These are phyloP conservation scores for Gallirallus australis DNA, from an alignment of 2,797 vertebrate species.

Conservation along the genomic window DNA sequence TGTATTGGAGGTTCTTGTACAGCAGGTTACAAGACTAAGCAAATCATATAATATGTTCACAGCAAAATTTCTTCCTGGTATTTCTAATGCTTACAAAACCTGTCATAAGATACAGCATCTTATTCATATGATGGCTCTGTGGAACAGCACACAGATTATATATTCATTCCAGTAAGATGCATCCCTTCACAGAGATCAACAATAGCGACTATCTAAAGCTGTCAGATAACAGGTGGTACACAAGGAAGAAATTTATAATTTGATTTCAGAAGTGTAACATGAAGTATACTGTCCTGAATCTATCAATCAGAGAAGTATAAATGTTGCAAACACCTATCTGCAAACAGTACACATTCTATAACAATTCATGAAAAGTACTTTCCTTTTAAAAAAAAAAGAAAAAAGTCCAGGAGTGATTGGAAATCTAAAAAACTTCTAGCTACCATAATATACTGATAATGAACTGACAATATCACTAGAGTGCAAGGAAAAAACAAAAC, in stretches of 20 bases:
- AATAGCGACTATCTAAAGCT: neutral
- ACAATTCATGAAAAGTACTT: neutral
- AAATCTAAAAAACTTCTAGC: neutral
- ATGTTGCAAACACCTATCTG: neutral
- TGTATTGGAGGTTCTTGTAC: neutral
- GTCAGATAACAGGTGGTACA: neutral
- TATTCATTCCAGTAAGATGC: neutral
- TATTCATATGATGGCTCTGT: neutral
- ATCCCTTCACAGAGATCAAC: neutral
- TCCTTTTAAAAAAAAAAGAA: neutral
- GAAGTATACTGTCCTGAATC: neutral
- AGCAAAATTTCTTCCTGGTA: constrained; percentile 4
- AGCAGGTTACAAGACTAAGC: neutral
- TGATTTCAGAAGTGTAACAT: neutral
- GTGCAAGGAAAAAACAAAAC: neutral
- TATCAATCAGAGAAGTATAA: neutral
- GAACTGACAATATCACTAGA: neutral
- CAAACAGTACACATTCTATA: neutral
- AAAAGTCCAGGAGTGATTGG: neutral
- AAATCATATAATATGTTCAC: neutral
- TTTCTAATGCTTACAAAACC: neutral
- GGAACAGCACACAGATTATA: neutral
- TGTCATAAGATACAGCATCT: neutral
- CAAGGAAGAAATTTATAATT: neutral
- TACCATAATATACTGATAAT: neutral